A percentile compares a stretch with the other conserved stretches of the same genome.
Conservation (phyloP, 2,888 invertebrate species). For the Nasonia oneida region DNA sequence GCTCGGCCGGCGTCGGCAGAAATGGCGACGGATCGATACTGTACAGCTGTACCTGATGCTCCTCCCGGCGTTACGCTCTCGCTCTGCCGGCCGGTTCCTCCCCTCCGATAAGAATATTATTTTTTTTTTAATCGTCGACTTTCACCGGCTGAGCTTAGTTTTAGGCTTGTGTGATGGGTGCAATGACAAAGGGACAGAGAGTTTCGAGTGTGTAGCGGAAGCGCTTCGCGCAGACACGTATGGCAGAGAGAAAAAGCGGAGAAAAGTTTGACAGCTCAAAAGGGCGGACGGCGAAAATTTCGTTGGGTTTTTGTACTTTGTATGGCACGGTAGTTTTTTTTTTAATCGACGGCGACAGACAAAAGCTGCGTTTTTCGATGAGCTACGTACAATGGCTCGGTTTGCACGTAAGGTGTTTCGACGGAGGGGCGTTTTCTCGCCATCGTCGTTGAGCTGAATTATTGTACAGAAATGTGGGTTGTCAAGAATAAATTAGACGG, state of each 20-base stretch:
- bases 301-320: not conserved
- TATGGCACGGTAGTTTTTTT: not conserved
- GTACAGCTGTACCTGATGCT: not conserved
- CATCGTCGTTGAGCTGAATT: not conserved
- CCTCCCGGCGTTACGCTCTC: not conserved
- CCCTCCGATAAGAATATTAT: not conserved
- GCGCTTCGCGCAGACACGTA: not conserved
- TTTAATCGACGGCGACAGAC: not conserved
- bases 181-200: not conserved
- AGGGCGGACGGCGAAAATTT: constrained; percentile 12
- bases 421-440: not conserved
- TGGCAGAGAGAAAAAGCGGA: too few relatives aligned
- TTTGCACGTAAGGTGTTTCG: not conserved
- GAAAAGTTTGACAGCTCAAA: constrained; percentile 25
- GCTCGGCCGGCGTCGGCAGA: constrained; percentile 37
- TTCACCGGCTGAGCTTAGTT: not conserved
- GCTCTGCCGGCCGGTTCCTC: constrained; percentile 32
- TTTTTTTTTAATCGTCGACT: too few relatives aligned
- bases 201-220: constrained; percentile 12
- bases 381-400: not conserved
- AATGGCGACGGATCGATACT: constrained; percentile 53
- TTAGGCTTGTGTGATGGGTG: not conserved
- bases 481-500: not conserved
- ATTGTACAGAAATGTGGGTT: too few relatives aligned
- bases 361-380: not conserved